Base-by-base conservation (phyloP, 30 jellyfish, hydroid and myxozoan genomes). In the Clytia hemisphaerica region DNA sequence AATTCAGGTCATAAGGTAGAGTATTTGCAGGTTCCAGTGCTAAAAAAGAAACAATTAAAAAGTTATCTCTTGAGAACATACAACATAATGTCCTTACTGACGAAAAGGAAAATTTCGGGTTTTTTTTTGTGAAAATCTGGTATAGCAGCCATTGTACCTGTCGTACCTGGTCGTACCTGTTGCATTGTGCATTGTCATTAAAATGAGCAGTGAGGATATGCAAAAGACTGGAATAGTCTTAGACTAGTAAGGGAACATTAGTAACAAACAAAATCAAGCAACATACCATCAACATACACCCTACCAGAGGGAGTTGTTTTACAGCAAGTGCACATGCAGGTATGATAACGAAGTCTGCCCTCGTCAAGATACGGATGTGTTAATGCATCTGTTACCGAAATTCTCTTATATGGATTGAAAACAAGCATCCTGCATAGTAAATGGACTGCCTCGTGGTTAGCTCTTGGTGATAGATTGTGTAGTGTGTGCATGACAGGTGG, bases 261-360 rank as follows among this genome's bases (percentile, higher is more conserved):
- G 3, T 19, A 19, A 58, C 22, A 18, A 58, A 58, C 4, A 10
- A 14, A 48, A 66, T n/a, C 6, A 0, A 2, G 3, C 4, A 30
- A 35, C 88, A 9, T 67, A 84, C 95, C 95, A 29, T 76, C 79
- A 49, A 84, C 57, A 67, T 85, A 85, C 36, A 78, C 94, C 81
- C 94, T 55, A 44, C 96, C 96, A 42, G 80, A 62, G 21, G 82
- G 37, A 18, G 92, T 64, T 18, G 67, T 72, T 14, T 46, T 27
- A 53, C 96, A 85, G 38, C 96, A 85, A n/a, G 90, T 51, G 77
- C 96, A 85, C 96, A 85, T 85, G 50, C 96, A 85, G 9, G 96
- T 85, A 62, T 85, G 96, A 54, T 72, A 85, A 36, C 96, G 53
- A 19, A 85, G 79, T 68, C 93, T 69, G 12, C 96, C 96, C 46